Percentiles rank a stretch among this genome's conserved stretches.
Conservation (phyloP, 2,888 invertebrate genomes). For the Leucoma salicis region DNA sequence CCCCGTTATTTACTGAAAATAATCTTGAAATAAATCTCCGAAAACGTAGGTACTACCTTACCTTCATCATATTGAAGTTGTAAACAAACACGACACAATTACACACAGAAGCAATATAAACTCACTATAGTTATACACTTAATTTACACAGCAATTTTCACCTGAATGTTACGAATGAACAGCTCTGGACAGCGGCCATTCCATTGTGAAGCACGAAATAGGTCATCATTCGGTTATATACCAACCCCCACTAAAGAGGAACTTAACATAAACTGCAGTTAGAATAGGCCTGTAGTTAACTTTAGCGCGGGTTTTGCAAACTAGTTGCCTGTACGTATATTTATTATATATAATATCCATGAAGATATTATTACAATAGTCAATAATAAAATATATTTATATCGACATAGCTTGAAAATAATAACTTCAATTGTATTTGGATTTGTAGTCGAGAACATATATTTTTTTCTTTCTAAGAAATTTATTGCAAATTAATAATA, state of each 20-base stretch:
- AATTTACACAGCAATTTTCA: neutral
- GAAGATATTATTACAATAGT: too few species aligned
- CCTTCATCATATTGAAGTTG: conserved; percentile 40
- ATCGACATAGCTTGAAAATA: too few species aligned
- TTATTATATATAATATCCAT: too few species aligned
- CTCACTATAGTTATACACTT: conserved; percentile 10
- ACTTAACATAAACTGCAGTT: neutral
- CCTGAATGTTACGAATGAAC: conserved; percentile 11
- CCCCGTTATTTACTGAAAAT: too few species aligned
- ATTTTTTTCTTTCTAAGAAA: too few species aligned
- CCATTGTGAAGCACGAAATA: conserved; percentile 64
- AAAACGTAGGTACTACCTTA: conserved; percentile 14
- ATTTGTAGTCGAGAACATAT: too few species aligned
- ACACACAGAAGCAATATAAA: conserved; percentile 13
- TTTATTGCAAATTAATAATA: too few species aligned
- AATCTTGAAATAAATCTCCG: too few species aligned
- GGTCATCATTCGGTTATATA: conserved; percentile 67
- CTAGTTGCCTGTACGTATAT: too few species aligned
- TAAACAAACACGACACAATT: conserved; percentile 28
- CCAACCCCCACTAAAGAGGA: conserved; percentile 50
- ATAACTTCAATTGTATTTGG: too few species aligned
- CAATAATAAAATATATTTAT: too few species aligned
- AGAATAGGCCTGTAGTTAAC: neutral
- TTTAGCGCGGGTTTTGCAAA: too few species aligned
- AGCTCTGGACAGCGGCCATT: conserved; percentile 40